phyloP scores from a whole-genome alignment of 2,888 invertebrate species.

The Acanthoscelides obtectus region DNA sequence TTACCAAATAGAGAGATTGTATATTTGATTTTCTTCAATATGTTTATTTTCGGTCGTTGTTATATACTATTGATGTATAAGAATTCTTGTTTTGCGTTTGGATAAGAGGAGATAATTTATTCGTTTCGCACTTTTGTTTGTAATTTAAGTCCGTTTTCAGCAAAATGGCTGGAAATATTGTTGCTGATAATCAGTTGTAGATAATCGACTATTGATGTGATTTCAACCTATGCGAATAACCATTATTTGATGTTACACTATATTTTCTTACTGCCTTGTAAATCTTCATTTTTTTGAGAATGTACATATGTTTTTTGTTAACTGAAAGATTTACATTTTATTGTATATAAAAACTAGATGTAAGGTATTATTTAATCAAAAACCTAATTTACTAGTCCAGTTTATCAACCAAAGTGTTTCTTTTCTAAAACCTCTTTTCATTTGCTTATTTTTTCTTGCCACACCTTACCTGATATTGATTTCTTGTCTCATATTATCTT shows the following conservation, averaged over 20 bases:
- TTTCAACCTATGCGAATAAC: slow-evolving; percentile 22
- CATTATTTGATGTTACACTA: slow-evolving; percentile 9
- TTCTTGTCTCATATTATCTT: slow-evolving; percentile 15
- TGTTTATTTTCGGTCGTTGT: no score
- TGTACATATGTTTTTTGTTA: slow-evolving; percentile 5
- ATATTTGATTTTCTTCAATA: no score
- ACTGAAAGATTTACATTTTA: not conserved
- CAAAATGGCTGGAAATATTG: not conserved
- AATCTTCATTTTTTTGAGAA: slow-evolving; percentile 14
- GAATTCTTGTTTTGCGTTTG: no score
- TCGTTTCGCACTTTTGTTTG: not conserved
- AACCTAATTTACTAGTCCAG: slow-evolving; percentile 44
- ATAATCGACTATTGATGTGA: slow-evolving; percentile 35
- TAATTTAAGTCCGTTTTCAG: not conserved
- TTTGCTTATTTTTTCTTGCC: slow-evolving; percentile 24
- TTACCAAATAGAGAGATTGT: no score
- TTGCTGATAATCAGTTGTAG: slow-evolving; percentile 38
- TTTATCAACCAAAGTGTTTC: slow-evolving; percentile 46
- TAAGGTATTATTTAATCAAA: slow-evolving; percentile 7
- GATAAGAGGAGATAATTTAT: no score
- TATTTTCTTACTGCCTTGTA: slow-evolving; percentile 11
- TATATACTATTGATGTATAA: no score
- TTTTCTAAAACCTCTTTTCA: slow-evolving; percentile 26
- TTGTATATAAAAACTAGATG: not conserved
- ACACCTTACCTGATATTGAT: slow-evolving; percentile 21